Evolutionary conservation across 1,140 invertebrate species (phyloP), one percentile per base, ranked within the genome.

Genomic region (Caerostris darwini): DNA sequence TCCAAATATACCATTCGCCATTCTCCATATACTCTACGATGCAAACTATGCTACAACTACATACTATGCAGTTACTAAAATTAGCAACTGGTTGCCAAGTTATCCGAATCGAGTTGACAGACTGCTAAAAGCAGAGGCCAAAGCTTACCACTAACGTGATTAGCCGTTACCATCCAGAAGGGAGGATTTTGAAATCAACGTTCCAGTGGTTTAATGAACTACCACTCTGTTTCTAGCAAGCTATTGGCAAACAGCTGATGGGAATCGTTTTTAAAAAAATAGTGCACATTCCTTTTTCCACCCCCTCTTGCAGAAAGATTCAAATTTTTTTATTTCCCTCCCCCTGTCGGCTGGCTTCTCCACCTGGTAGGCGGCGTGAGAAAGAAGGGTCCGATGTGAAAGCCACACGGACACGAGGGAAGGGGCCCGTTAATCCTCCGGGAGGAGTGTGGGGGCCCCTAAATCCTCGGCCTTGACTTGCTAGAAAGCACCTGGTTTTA

Each of bases 291-390:
- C 59, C 67, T 50, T 57, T 87, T 71, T 34, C 89, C 89, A 77
- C 89, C 71, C 89, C 71, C 89, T 81, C 69, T 12, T 56, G 14
- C 10, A 71, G 34, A 34, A 34, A 34, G 69, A 90, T 14, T 81
- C 57, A 61, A 56, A 56, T 59, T 61, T 86, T 87, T 87, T 77
- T 14, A 3, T 77, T 34, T 50, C 34, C 71, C 8, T 53, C 34
- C 71, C 71, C 71, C 71, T 77, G 71, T 77, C 34, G 34, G 59
- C 57, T 69, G 61, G n/a, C 87, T 67, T 19, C 61, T 91, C 59
- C 92, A 93, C 82, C 92, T 93, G 92, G 58, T 92, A 85, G 81
- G 58, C 58, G 92, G 82, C 92, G 92, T 93, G 92, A 93, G 92
- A 93, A 93, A 86, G 64, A 54, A 34, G 81, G 59, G 58, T 93